These are phyloP conservation scores for Colletes latitarsis DNA, from an alignment of 1,140 invertebrate genomes.

Conservation along the genomic window DNA sequence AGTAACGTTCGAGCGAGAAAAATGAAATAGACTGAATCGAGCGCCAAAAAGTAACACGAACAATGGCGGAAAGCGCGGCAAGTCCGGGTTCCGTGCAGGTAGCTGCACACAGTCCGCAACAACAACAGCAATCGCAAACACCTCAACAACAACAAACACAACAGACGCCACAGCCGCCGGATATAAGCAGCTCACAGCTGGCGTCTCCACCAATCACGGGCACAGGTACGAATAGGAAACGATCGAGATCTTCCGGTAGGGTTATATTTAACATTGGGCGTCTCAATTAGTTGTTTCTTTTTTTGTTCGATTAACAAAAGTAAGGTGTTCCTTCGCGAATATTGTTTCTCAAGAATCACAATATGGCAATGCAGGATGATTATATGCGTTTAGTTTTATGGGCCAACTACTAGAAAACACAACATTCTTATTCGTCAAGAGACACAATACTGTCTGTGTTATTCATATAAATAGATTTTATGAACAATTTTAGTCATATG, in stretches of 20 bases:
- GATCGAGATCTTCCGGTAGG: slow-evolving; percentile 48
- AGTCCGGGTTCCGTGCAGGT: slow-evolving; percentile 73
- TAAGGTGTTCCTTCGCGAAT: too few species aligned
- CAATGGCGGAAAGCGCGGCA: slow-evolving; percentile 79
- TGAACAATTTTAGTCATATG: too few species aligned
- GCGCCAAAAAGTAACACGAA: not conserved
- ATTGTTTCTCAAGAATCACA: not conserved
- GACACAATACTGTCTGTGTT: too few species aligned
- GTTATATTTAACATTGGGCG: slow-evolving; percentile 31
- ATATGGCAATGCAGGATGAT: too few species aligned
- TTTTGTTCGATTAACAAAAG: slow-evolving; percentile 3
- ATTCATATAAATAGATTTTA: too few species aligned
- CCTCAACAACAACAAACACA: slow-evolving; percentile 57
- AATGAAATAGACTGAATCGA: not conserved
- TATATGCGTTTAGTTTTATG: too few species aligned
- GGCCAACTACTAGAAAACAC: too few species aligned
- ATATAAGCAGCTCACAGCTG: slow-evolving; percentile 79
- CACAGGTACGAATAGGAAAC: slow-evolving; percentile 75
- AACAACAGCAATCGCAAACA: slow-evolving; percentile 51
- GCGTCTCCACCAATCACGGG: slow-evolving; percentile 80
- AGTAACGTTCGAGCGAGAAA: not conserved
- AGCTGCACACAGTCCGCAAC: slow-evolving; percentile 69
- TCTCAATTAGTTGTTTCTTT: slow-evolving; percentile 18
- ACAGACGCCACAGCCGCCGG: slow-evolving; percentile 73
- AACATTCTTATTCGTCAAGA: too few species aligned